Conservation (phyloP, 2,113 vertebrate species). For the Sphaerodactylus townsendi region DNA sequence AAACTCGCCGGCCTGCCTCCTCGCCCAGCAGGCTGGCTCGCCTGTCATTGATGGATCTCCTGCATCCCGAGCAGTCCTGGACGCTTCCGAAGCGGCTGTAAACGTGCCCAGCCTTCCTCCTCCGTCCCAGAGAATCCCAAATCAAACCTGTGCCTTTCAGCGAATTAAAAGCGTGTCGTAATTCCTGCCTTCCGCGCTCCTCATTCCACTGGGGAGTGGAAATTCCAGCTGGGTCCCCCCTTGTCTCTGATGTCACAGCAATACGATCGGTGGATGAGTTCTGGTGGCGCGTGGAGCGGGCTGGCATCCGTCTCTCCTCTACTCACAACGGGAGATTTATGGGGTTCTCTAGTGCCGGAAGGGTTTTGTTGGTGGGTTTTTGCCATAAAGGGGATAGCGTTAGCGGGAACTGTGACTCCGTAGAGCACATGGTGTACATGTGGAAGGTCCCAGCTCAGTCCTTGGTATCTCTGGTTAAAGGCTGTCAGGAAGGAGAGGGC, state of each 20-base stretch:
- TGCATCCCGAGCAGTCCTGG: slow-evolving; percentile 62
- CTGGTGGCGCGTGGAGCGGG: slow-evolving; percentile 1
- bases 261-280: background rate
- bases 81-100: slow-evolving; percentile 48
- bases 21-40: slow-evolving; percentile 69
- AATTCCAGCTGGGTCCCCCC: slow-evolving; percentile 74
- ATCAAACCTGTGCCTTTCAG: slow-evolving; percentile 56
- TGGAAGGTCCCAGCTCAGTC: too few species aligned
- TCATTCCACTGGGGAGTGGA: slow-evolving; percentile 59
- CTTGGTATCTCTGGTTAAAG: too few species aligned
- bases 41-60: slow-evolving; percentile 53
- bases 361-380: background rate
- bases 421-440: too few species aligned
- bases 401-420: too few species aligned
- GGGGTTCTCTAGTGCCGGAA: rapidly evolving
- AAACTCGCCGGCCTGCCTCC: slow-evolving; percentile 54
- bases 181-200: background rate
- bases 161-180: slow-evolving; percentile 58
- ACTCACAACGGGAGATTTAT: background rate
- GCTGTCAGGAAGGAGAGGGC: too few species aligned
- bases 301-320: background rate
- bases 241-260: slow-evolving; percentile 50
- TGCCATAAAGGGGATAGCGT: background rate
- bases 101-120: slow-evolving; percentile 59
- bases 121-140: slow-evolving; percentile 36